These are phyloP conservation scores for Diceros bicornis DNA, from an alignment of 2,797 vertebrate genomes.

Conservation along the genomic window DNA sequence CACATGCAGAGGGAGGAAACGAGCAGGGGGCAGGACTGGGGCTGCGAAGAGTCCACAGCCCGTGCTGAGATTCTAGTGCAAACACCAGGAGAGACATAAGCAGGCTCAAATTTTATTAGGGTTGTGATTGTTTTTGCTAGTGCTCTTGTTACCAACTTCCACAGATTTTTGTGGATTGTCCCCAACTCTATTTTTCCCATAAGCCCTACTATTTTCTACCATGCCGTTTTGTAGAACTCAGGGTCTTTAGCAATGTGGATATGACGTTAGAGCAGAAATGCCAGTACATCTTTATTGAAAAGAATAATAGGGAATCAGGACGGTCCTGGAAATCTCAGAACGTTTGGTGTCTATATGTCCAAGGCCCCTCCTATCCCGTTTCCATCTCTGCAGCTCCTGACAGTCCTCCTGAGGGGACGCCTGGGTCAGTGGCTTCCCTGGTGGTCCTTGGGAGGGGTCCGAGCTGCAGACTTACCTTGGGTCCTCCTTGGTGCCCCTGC, in stretches of 20 bases:
- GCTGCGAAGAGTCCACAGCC: neutral
- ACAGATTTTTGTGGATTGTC: neutral
- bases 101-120: neutral
- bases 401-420: neutral
- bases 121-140: neutral
- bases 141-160: slow-evolving; percentile 3
- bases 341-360: neutral
- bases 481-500: neutral
- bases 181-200: slow-evolving; percentile 20
- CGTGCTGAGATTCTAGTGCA: neutral
- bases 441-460: neutral
- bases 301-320: neutral
- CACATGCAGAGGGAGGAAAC: neutral
- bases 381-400: neutral
- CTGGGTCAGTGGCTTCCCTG: neutral
- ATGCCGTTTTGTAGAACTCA: neutral
- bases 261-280: neutral
- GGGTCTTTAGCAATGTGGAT: slow-evolving; percentile 4
- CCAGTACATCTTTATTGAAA: neutral
- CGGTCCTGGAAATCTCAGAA: neutral
- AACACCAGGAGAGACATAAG: neutral
- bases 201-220: slow-evolving; percentile 50
- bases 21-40: rapidly evolving
- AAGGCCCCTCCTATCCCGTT: neutral
- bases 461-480: neutral